Evolutionary conservation across 2,113 vertebrate species (phyloP).

Genomic region (Pionites leucogaster): DNA sequence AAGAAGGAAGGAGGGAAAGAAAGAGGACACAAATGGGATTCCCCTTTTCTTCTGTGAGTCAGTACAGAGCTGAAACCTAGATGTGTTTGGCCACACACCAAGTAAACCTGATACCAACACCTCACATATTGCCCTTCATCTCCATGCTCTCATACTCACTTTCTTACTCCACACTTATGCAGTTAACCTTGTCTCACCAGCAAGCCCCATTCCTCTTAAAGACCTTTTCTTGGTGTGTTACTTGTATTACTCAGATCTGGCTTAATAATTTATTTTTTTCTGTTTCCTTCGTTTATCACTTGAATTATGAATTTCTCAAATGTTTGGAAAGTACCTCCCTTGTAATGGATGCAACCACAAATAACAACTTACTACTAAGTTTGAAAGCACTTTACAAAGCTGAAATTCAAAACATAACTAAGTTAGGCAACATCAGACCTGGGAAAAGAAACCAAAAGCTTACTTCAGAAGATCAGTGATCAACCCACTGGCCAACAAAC

Average conservation of each 20-base stretch:
- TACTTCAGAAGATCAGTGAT: neutral
- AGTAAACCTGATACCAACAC: neutral
- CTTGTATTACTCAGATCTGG: neutral
- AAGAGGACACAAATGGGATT: neutral
- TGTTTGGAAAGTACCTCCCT: neutral
- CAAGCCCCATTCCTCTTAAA: neutral
- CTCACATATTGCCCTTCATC: neutral
- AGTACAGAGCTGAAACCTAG: accelerated
- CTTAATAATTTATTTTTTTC: neutral
- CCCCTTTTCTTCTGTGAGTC: neutral
- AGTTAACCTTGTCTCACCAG: neutral
- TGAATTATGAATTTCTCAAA: neutral
- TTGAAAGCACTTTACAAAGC: neutral
- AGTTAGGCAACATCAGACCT: neutral
- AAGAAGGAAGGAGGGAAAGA: neutral
- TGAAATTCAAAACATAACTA: neutral
- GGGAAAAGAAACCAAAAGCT: neutral
- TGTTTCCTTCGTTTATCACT: neutral
- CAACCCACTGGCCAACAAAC: neutral
- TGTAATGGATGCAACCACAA: neutral
- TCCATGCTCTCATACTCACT: neutral
- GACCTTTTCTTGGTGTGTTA: neutral
- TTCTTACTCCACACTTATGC: neutral
- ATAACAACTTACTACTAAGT: neutral
- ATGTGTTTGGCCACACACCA: neutral